Percentiles rank a stretch among this genome's conserved stretches.
Conservation (phyloP, 64 coral and sea anemone genomes). For the Porites lutea region DNA sequence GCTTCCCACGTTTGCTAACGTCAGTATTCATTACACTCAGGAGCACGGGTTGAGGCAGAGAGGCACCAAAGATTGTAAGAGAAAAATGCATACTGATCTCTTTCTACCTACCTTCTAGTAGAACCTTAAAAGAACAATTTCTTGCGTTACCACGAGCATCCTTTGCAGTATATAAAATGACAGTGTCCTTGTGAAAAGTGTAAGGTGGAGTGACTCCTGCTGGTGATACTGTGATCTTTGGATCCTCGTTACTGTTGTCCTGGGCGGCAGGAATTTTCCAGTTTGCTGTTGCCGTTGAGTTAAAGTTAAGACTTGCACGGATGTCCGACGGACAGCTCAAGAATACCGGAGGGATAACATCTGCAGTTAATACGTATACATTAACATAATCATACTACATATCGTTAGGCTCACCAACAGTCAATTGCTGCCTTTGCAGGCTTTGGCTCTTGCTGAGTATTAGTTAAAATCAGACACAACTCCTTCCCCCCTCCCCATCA, state of each 20-base stretch:
- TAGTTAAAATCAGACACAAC: no score
- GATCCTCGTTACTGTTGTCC: slow-evolving; percentile 48
- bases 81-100: no score
- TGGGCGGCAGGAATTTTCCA: slow-evolving; percentile 54
- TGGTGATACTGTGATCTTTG: slow-evolving; percentile 16
- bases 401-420: no score
- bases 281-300: slow-evolving; percentile 47
- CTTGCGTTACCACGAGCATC: slow-evolving; percentile 56
- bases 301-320: slow-evolving; percentile 22
- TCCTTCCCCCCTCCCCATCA: no score
- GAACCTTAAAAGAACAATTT: slow-evolving; percentile 69
- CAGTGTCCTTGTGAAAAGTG: background rate
- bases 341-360: slow-evolving; percentile 59
- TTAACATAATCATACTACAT: no score
- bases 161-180: slow-evolving; percentile 57
- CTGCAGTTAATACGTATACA: background rate
- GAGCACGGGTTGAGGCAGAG: no score
- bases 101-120: slow-evolving; percentile 50
- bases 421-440: no score
- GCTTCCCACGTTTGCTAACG: no score
- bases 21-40: no score
- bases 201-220: slow-evolving; percentile 48
- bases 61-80: no score
- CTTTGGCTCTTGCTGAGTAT: no score
- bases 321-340: slow-evolving; percentile 71